Conservation (phyloP, 1,140 invertebrate species). For the Pygmarrhopalites habei region DNA sequence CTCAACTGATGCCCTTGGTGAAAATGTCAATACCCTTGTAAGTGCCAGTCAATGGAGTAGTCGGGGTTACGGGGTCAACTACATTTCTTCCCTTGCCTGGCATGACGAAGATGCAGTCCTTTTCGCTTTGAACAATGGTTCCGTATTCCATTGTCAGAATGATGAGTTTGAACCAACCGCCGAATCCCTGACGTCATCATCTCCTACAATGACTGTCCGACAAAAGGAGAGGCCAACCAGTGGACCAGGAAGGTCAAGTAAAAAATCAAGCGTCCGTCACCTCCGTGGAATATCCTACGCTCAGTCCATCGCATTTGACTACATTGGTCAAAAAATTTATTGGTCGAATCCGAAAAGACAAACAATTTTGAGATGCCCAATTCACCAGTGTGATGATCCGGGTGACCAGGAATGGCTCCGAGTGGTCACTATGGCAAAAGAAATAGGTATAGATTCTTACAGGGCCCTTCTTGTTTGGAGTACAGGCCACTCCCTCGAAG, state of each 20-base stretch:
- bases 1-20: constrained; percentile 31
- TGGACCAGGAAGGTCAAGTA: too few species aligned
- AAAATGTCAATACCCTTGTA: constrained; percentile 26
- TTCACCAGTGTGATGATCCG: constrained; percentile 63
- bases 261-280: too few species aligned
- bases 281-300: constrained; percentile 20
- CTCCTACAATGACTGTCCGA: too few species aligned
- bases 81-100: constrained; percentile 8
- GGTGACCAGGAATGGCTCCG: constrained; percentile 66
- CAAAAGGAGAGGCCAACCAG: too few species aligned
- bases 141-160: constrained; percentile 23
- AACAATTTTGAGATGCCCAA: constrained; percentile 72
- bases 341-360: constrained; percentile 81
- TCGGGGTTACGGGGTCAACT: not conserved
- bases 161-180: constrained; percentile 1
- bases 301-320: constrained; percentile 65
- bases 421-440: constrained; percentile 66
- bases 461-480: constrained; percentile 81
- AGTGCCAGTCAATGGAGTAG: constrained; percentile 10
- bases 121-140: constrained; percentile 30
- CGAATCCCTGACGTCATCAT: not conserved
- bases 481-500: constrained; percentile 70
- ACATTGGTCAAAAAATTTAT: constrained; percentile 78
- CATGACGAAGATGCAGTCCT: constrained; percentile 16
- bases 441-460: constrained; percentile 70